Evolutionary conservation across 2,797 vertebrate genomes (phyloP).

Genomic region (Neosilurus hyrtlii): DNA sequence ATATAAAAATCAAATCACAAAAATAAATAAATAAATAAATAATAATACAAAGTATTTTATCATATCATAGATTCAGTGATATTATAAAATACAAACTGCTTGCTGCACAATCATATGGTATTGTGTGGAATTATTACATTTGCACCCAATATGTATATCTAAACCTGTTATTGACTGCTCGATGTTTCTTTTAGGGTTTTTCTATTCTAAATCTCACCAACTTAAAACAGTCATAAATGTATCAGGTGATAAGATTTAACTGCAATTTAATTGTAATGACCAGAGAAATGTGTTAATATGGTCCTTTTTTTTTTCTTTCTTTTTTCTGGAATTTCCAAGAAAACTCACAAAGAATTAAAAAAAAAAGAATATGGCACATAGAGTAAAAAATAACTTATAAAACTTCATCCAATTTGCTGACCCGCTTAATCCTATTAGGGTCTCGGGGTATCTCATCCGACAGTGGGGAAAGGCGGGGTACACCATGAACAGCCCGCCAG

Average conservation of each 20-base stretch:
- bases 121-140: too few species aligned
- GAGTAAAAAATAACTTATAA: too few species aligned
- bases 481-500: too few species aligned
- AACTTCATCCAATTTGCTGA: too few species aligned
- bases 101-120: not conserved
- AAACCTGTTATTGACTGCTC: not conserved
- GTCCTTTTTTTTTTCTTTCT: not conserved
- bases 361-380: not conserved
- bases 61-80: not conserved
- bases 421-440: too few species aligned
- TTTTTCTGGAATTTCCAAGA: not conserved
- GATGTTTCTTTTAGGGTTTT: not conserved
- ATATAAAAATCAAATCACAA: not conserved
- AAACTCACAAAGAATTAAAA: not conserved
- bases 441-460: too few species aligned
- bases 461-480: too few species aligned
- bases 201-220: not conserved
- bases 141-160: too few species aligned
- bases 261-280: not conserved
- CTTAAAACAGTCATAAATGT: not conserved
- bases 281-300: not conserved
- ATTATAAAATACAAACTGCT: not conserved
- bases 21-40: too few species aligned
- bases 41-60: too few species aligned
- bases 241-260: not conserved